Evolutionary conservation across 1,140 invertebrate genomes (phyloP), one percentile per base, ranked within the genome.

Genomic region (Sycophaga agraensis): DNA sequence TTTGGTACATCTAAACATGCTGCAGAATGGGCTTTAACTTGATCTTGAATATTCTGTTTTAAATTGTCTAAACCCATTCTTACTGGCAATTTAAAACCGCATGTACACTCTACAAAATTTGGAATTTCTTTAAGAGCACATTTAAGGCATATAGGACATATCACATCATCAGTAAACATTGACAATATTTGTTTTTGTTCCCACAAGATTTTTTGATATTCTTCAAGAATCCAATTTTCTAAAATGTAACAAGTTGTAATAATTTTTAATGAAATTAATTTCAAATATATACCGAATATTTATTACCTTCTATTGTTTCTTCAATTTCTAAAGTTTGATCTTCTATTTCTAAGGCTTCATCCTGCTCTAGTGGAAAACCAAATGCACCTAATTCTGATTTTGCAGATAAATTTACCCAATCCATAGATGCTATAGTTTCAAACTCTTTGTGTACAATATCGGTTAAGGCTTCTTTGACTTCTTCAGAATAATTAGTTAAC

Each of bases 201-300:
- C 19, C 68, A 60, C 8, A 71, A 42, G 21, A 77, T 57, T 59
- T 48, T 73, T 21, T 80, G 73, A 53, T 80, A 81, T 59, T 82
- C 79, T 59, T 69, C 31, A 4, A 78, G 22, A 28, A 81, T 73
- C 79, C 77, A 80, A 64, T 74, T 58, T 70, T 80, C 78, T 79
- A 40, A 21, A 69, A 66, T 55, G 34, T 59, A 28, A n/a, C n/a
- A n/a, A n/a, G n/a, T n/a, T n/a, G n/a, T n/a, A n/a, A n/a, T n/a
- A n/a, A n/a, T n/a, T n/a, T n/a, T n/a, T n/a, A n/a, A n/a, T n/a
- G n/a, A n/a, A n/a, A n/a, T 31, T 31, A 31, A 6, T 31, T 6
- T 31, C 4, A 11, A 31, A 31, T 31, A 6, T 31, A 31, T 31
- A 31, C 28, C 4, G 11, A 11, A 31, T 6, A 31, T 31, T 26